phyloP scores from a whole-genome alignment of 2,797 vertebrate species.

The Lateolabrax maculatus region DNA sequence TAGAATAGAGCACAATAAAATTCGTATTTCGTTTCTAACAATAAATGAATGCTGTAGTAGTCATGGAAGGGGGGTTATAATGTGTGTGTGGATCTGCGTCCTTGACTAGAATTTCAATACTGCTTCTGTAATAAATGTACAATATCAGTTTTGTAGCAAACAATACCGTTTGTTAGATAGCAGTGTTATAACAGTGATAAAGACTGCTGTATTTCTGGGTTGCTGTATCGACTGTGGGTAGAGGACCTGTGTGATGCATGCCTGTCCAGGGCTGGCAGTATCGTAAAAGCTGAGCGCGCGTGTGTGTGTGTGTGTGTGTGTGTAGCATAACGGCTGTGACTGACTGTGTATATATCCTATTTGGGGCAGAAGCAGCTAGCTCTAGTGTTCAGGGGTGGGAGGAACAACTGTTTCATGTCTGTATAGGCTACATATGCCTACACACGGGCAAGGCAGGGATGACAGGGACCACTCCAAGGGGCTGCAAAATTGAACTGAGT shows the following conservation, averaged over 20 bases:
- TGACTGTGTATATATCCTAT: slow-evolving; percentile 55
- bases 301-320: slow-evolving; percentile 37
- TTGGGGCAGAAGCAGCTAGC: slow-evolving; percentile 66
- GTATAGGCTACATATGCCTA: slow-evolving; percentile 56
- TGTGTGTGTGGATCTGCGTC: slow-evolving; percentile 47
- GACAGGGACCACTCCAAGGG: slow-evolving; percentile 70
- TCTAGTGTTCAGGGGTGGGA: slow-evolving; percentile 53
- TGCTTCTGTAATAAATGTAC: slow-evolving; percentile 53
- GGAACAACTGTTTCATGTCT: slow-evolving; percentile 45
- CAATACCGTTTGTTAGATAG: slow-evolving; percentile 41
- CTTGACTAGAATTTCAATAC: slow-evolving; percentile 61
- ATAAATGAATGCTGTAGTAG: slow-evolving; percentile 47
- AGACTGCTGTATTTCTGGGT: slow-evolving; percentile 38
- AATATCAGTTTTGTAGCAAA: slow-evolving; percentile 53
- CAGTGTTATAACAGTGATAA: slow-evolving; percentile 41
- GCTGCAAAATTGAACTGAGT: slow-evolving; percentile 75
- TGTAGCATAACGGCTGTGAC: slow-evolving; percentile 22
- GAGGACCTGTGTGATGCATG: slow-evolving; percentile 57
- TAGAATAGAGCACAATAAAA: slow-evolving; percentile 42
- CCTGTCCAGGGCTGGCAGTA: slow-evolving; percentile 45
- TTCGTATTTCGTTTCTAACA: slow-evolving; percentile 52
- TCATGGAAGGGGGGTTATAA: slow-evolving; percentile 23
- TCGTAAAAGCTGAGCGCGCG: slow-evolving; percentile 28
- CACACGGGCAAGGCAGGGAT: slow-evolving; percentile 48
- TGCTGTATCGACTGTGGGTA: slow-evolving; percentile 36